Conservation (phyloP, 2,888 invertebrate genomes). For the Laspeyria flexula region DNA sequence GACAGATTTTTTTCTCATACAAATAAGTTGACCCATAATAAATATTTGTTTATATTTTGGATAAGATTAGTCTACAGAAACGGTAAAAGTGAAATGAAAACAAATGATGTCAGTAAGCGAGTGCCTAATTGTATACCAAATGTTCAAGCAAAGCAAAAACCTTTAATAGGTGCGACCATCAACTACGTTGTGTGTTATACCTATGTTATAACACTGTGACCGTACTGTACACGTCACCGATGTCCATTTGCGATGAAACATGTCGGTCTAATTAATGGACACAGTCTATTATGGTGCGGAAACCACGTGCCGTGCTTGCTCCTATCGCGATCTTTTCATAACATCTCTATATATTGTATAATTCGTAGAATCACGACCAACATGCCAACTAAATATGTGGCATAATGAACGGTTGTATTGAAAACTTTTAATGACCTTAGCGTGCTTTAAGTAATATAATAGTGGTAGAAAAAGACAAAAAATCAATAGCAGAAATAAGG, state of each 20-base stretch:
- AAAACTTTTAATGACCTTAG: conserved; percentile 2
- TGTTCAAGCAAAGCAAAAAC: conserved; percentile 30
- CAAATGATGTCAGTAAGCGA: neutral
- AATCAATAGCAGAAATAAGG: neutral
- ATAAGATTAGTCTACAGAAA: too few species aligned
- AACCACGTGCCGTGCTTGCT: conserved; percentile 51
- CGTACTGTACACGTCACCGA: conserved; percentile 60
- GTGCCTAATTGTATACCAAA: neutral
- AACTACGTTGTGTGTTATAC: conserved; percentile 27
- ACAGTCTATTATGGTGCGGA: conserved; percentile 69
- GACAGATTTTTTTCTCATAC: too few species aligned
- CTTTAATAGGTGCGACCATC: conserved; percentile 35
- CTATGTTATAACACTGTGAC: conserved; percentile 23
- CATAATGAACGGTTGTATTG: conserved; percentile 8
- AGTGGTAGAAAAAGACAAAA: conserved; percentile 3
- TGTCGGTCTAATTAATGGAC: conserved; percentile 79
- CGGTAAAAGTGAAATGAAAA: neutral
- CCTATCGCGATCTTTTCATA: conserved; percentile 24
- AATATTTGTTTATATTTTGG: too few species aligned
- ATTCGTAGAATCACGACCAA: conserved; percentile 9
- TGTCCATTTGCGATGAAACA: conserved; percentile 79
- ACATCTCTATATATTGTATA: conserved; percentile 7
- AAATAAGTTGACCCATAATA: too few species aligned
- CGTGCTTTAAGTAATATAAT: conserved; percentile 5
- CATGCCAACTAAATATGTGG: neutral